Evolutionary conservation across 2,113 vertebrate species (phyloP), one percentile per base, ranked within the genome.

Genomic region (Aspidoscelis tigris): DNA sequence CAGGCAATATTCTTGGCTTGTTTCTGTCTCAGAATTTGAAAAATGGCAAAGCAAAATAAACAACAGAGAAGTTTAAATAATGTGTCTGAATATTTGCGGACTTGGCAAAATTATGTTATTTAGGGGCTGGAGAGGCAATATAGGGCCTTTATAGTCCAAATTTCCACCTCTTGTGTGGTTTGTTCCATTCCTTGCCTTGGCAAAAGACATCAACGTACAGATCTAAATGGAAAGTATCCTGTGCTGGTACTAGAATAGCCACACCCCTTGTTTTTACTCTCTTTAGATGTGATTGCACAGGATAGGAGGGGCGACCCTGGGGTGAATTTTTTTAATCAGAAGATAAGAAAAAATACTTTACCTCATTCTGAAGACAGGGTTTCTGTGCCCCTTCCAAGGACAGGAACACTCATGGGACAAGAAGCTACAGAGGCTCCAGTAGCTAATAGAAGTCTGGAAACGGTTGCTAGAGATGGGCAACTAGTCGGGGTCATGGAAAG

Each of bases 21-120:
- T 85, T 86, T 84, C 20, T 65, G 76, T 55, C 84, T 75, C 84
- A 68, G 84, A 74, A 47, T 77, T 41, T 77, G 82, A 77, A 83
- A 83, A 26, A 77, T 77, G 74, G 43, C 74, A 84, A 71, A 69
- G 39, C 44, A 78, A 84, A 71, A 78, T 22, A 78, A 84, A 84
- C 41, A 84, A 84, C 41, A 21, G 22, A 64, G 53, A 61, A 22
- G 53, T 72, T 61, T 53, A 77, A 55, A 53, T 64, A 22, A 70
- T 84, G 78, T 64, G 39, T 47, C 78, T 58, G 55, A 47, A 84
- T 65, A 66, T 66, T 8, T 0, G 0, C 73, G 68, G 61, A 71
- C 69, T 66, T 53, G 65, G 44, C 71, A 81, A 77, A 5, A 11
- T 58, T 58, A 55, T 44, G 88, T 89, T 81, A 33, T 73, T 90